Evolutionary conservation across 2,113 vertebrate genomes (phyloP).

Genomic region (Coracopsis vasa): DNA sequence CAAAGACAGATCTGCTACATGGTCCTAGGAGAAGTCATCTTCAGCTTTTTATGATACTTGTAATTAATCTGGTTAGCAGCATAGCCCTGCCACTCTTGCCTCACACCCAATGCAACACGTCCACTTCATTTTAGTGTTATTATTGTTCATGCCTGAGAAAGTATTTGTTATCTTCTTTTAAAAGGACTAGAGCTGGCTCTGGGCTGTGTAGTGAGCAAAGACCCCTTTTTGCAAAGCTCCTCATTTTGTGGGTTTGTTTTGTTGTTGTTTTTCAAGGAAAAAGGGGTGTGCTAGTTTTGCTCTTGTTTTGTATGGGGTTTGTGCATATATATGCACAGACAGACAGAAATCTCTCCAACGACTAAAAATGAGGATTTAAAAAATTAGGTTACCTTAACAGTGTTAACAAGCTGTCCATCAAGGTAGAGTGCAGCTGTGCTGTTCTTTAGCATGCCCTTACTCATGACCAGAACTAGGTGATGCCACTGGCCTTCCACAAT

Average conservation of each 20-base stretch:
- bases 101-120: neutral
- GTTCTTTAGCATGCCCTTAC: slow-evolving; percentile 98
- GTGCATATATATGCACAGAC: neutral
- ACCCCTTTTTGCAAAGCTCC: neutral
- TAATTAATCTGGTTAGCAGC: neutral
- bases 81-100: neutral
- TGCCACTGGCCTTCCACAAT: slow-evolving; percentile 97
- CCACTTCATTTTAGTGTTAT: neutral
- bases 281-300: neutral
- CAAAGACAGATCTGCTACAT: neutral
- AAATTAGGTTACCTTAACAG: slow-evolving; percentile 86
- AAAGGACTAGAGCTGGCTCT: neutral
- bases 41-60: neutral
- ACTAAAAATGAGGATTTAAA: neutral
- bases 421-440: slow-evolving; percentile 94
- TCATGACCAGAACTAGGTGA: slow-evolving; percentile 96
- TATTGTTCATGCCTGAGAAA: neutral
- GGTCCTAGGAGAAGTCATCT: neutral
- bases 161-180: neutral
- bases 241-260: neutral
- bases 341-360: neutral
- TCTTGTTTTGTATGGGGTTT: neutral
- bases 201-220: neutral
- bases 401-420: slow-evolving; percentile 92
- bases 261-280: neutral